A percentile compares a stretch with the other conserved stretches of the same genome.
phyloP scores from a whole-genome alignment of 2,113 vertebrate genomes.

The Bos taurus region DNA sequence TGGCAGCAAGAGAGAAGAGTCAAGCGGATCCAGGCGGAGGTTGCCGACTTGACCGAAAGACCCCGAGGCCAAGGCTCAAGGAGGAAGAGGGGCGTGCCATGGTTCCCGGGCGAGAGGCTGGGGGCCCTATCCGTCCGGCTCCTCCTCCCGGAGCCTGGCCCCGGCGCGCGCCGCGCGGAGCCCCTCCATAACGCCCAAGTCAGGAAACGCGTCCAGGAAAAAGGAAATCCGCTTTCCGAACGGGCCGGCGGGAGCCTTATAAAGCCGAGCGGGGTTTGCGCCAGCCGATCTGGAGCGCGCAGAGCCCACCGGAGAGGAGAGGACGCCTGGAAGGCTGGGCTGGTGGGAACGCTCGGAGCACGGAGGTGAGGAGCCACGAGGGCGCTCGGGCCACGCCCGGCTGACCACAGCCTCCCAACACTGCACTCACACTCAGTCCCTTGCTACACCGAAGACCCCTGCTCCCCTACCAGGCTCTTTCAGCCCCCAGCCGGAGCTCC shows the following conservation, averaged over 20 bases:
- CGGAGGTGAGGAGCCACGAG: conserved; percentile 34
- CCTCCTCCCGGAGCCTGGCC: conserved; percentile 59
- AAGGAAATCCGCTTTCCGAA: conserved; percentile 99
- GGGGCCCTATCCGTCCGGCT: conserved; percentile 37
- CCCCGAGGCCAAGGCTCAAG: background rate
- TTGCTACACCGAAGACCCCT: background rate
- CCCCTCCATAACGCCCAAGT: conserved; percentile 78
- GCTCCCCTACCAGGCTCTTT: background rate
- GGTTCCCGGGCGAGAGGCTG: background rate
- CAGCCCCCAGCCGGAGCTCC: background rate
- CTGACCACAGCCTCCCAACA: background rate
- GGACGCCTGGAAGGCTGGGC: background rate
- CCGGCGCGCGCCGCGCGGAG: conserved; percentile 36
- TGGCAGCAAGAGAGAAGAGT: background rate
- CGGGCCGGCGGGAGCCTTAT: conserved; percentile 79
- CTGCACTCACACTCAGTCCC: background rate
- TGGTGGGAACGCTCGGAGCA: background rate
- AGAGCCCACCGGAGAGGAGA: conserved; percentile 22
- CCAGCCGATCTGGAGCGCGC: conserved; percentile 11
- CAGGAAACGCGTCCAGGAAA: conserved; percentile 99
- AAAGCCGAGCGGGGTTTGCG: conserved; percentile 67
- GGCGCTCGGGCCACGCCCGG: background rate
- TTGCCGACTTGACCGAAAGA: background rate
- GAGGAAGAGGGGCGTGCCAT: background rate
- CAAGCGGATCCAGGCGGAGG: background rate